phyloP scores from a whole-genome alignment of 2,888 invertebrate genomes.

The Amaurobius ferox region DNA sequence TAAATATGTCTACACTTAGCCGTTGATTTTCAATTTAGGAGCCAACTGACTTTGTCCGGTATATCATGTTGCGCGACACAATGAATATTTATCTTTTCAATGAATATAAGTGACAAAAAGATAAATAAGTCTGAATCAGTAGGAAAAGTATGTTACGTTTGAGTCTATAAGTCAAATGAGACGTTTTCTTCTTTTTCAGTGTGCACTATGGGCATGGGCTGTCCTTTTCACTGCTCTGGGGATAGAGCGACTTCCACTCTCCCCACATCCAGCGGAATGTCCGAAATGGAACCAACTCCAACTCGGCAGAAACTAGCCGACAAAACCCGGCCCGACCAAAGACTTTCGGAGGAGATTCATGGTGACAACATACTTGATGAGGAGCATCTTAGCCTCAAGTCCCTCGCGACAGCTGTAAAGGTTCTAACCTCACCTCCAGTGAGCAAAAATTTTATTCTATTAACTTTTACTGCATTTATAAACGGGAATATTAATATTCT shows the following conservation, averaged over 20 bases:
- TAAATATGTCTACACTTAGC: too few relatives aligned
- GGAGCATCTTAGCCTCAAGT: conserved; percentile 41
- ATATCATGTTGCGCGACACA: too few relatives aligned
- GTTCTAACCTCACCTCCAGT: conserved; percentile 61
- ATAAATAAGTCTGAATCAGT: too few relatives aligned
- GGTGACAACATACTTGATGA: conserved; percentile 36
- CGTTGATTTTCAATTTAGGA: too few relatives aligned
- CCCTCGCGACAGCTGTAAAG: conserved; percentile 48
- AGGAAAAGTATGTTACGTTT: too few relatives aligned
- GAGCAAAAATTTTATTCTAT: conserved; percentile 14
- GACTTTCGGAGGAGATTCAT: conserved; percentile 34
- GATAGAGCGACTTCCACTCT: conserved; percentile 55
- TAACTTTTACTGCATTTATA: too few relatives aligned
- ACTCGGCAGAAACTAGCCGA: conserved; percentile 5
- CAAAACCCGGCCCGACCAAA: conserved; percentile 3
- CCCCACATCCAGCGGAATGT: conserved; percentile 22
- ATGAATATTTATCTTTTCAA: too few relatives aligned
- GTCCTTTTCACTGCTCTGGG: conserved; percentile 67
- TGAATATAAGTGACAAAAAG: too few relatives aligned
- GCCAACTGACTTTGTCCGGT: too few relatives aligned
- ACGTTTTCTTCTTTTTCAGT: not conserved
- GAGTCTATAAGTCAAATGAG: too few relatives aligned
- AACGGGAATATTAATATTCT: too few relatives aligned
- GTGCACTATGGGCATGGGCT: conserved; percentile 62
- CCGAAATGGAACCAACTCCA: not conserved